These are phyloP conservation scores for Thumatha senex DNA, from an alignment of 2,888 invertebrate species.

Conservation along the genomic window DNA sequence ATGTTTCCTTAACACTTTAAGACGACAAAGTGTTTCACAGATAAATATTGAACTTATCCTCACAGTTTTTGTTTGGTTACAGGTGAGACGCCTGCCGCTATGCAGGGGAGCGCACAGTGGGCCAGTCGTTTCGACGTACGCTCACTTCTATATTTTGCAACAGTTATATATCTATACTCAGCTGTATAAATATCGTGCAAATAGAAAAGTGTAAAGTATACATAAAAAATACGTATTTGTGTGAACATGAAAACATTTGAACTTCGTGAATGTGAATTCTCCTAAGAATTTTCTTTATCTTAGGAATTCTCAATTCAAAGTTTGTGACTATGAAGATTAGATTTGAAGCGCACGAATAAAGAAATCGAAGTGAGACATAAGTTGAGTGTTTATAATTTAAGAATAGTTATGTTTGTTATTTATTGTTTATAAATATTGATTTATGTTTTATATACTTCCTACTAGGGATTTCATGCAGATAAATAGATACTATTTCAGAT, in stretches of 20 bases:
- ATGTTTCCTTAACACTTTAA: conserved; percentile 2
- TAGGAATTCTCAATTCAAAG: conserved; percentile 5
- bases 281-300: too few species aligned
- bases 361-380: neutral
- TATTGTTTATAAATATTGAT: conserved; percentile 24
- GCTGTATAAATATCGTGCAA: conserved; percentile 34
- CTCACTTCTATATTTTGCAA: conserved; percentile 45
- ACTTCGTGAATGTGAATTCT: conserved; percentile 14
- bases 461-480: too few species aligned
- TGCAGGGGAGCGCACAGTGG: conserved; percentile 88
- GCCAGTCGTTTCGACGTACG: conserved; percentile 56
- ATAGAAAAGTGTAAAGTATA: conserved; percentile 3
- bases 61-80: conserved; percentile 42
- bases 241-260: conserved; percentile 5
- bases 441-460: too few species aligned
- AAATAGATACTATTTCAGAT: too few species aligned
- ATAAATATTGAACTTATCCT: conserved; percentile 10
- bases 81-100: conserved; percentile 94
- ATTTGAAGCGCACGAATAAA: neutral
- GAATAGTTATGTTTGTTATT: conserved; percentile 37
- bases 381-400: conserved; percentile 7
- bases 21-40: conserved; percentile 5
- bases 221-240: too few species aligned
- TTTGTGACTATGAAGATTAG: neutral
- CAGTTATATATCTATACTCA: conserved; percentile 39